A percentile compares a stretch with the other conserved stretches of the same genome.
Evolutionary conservation across 2,797 vertebrate species (phyloP).

Genomic region (Lemur catta): DNA sequence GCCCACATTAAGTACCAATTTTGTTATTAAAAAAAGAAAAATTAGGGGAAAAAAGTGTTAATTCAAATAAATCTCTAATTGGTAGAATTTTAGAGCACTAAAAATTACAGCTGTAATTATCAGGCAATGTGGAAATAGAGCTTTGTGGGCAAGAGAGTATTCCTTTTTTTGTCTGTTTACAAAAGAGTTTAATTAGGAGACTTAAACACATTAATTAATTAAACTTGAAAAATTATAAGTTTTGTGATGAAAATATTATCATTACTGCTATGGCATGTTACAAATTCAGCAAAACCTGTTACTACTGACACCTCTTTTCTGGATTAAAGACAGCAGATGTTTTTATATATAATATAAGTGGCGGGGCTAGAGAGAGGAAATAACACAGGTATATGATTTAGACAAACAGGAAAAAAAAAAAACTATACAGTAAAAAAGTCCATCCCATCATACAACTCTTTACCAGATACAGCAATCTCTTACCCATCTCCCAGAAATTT

Average conservation of each 20-base stretch:
- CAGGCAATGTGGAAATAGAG: neutral
- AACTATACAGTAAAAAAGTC: neutral
- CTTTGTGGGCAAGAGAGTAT: neutral
- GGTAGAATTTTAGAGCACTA: conserved; percentile 16
- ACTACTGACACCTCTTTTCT: neutral
- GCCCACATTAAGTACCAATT: neutral
- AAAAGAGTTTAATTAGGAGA: conserved; percentile 16
- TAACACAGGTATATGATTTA: neutral
- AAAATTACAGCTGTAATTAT: conserved; percentile 1
- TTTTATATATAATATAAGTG: neutral
- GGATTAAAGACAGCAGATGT: neutral
- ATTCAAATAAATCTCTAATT: conserved; percentile 36
- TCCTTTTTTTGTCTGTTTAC: neutral
- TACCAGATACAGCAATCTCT: neutral
- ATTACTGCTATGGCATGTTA: neutral
- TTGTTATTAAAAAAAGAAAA: neutral
- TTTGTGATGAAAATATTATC: conserved; percentile 33
- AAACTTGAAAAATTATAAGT: neutral
- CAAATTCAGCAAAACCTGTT: neutral
- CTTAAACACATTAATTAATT: conserved; percentile 24
- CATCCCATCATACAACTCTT: neutral
- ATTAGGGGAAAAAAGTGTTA: neutral
- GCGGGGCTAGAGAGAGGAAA: neutral
- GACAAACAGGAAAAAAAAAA: neutral
- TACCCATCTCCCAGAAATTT: neutral